Evolutionary conservation across 1,140 invertebrate species (phyloP), one percentile per base, ranked within the genome.

Genomic region (Anthonomus grandis): DNA sequence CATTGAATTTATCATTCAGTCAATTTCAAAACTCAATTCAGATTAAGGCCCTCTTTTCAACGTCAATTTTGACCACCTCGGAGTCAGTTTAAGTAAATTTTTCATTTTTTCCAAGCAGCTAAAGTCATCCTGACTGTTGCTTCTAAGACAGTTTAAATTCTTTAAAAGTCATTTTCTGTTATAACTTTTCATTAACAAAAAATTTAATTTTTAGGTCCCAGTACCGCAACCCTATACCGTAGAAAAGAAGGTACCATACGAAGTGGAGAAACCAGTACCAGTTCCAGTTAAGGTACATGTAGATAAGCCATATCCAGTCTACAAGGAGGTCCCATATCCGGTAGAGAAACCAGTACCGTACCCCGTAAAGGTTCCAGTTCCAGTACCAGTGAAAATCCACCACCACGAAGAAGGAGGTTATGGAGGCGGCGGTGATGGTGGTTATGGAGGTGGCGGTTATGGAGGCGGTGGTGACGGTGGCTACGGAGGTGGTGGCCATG

Each of bases 151-250:
- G n/a, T n/a, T n/a, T n/a, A n/a, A n/a, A n/a, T n/a, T n/a, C n/a
- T n/a, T n/a, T n/a, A n/a, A n/a, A n/a, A n/a, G n/a, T n/a, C n/a
- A n/a, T n/a, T n/a, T n/a, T n/a, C n/a, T n/a, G n/a, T n/a, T n/a
- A n/a, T n/a, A n/a, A n/a, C n/a, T n/a, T n/a, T n/a, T n/a, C n/a
- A n/a, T n/a, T n/a, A n/a, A n/a, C n/a, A 41, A 22, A 45, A 2
- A 8, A 48, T 12, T 6, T 15, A 12, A 31, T 31, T 36, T 36
- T n/a, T 25, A 54, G 52, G 52, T 89, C 2, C 85, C 82, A 15
- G 82, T 89, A 13, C 86, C 86, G n/a, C 84, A 87, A 66, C 87
- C 88, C 9, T 90, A 89, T 72, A 82, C 81, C 8, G 88, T 89
- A 0, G 81, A 83, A 70, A 88, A 86, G 74, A 86, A 84, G 61